Percentiles rank a stretch among this genome's conserved stretches.
These are phyloP conservation scores for Graptemys geographica DNA, from an alignment of 2,797 vertebrate species.

Conservation along the genomic window DNA sequence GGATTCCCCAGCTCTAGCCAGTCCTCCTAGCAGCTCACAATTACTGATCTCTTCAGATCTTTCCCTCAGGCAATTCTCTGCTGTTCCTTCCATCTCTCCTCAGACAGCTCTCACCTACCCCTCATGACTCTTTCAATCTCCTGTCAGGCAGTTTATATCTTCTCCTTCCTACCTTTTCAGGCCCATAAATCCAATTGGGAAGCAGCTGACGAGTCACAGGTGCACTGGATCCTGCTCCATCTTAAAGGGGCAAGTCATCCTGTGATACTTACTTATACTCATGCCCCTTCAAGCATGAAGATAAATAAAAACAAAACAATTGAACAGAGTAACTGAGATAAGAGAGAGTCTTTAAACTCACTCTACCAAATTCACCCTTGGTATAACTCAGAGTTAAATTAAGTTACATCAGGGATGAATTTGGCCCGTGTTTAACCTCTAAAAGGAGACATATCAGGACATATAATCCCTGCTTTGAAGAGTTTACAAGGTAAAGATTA, in stretches of 20 bases:
- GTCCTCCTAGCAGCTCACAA: not conserved
- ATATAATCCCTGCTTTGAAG: not conserved
- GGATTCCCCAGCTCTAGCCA: not conserved
- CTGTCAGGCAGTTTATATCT: not conserved
- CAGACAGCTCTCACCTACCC: not conserved
- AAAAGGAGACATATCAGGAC: not conserved
- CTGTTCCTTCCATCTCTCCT: not conserved
- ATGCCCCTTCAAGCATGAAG: not conserved
- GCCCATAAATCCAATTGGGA: not conserved
- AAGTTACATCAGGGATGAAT: accelerated
- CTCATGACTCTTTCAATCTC: not conserved
- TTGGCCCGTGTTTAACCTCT: not conserved
- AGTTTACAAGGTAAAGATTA: not conserved
- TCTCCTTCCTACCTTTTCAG: not conserved
- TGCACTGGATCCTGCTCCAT: not conserved
- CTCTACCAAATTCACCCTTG: not conserved
- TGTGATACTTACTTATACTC: not conserved
- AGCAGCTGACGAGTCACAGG: not conserved
- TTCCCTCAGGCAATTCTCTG: not conserved
- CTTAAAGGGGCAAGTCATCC: not conserved
- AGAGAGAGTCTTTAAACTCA: conserved; percentile 38
- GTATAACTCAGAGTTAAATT: not conserved
- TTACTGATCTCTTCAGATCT: not conserved
- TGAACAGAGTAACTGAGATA: conserved; percentile 24
- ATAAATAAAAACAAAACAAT: conserved; percentile 44